These are phyloP conservation scores for Callyntrura guangdongensis DNA, from an alignment of 2,888 invertebrate species.

Conservation along the genomic window DNA sequence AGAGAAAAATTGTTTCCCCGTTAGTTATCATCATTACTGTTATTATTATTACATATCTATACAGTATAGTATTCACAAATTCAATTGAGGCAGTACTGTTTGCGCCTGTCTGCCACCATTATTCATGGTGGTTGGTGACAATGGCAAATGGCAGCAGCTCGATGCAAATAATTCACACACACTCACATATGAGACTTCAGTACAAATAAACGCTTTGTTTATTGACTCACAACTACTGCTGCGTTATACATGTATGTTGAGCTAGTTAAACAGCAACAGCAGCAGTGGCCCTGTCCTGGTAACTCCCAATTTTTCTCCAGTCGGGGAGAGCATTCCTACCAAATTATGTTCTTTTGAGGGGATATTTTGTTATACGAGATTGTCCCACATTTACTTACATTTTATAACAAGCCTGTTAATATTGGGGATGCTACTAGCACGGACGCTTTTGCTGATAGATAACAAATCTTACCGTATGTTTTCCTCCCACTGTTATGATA, in stretches of 20 bases:
- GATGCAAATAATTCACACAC: neutral
- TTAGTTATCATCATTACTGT: conserved; percentile 19
- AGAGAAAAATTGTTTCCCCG: neutral
- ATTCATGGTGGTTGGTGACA: neutral
- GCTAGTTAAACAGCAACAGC: neutral
- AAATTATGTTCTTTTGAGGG: neutral
- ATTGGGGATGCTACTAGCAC: neutral
- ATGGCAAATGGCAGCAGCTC: neutral
- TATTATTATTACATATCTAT: neutral
- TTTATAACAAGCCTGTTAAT: too few species aligned
- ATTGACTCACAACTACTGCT: neutral
- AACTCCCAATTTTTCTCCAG: conserved; percentile 11
- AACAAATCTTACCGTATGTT: conserved; percentile 51
- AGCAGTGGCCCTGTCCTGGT: too few species aligned
- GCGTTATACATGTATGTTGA: neutral
- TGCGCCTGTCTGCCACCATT: neutral
- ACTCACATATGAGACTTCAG: neutral
- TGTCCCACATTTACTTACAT: neutral
- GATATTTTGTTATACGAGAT: neutral
- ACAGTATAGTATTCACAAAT: neutral
- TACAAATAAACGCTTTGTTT: conserved; percentile 20
- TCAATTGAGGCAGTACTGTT: conserved; percentile 1
- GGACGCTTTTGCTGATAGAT: conserved; percentile 15
- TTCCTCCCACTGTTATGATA: conserved; percentile 55
- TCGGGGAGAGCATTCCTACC: neutral